Evolutionary conservation across 2,797 vertebrate genomes (phyloP).

Genomic region (Manis javanica): DNA sequence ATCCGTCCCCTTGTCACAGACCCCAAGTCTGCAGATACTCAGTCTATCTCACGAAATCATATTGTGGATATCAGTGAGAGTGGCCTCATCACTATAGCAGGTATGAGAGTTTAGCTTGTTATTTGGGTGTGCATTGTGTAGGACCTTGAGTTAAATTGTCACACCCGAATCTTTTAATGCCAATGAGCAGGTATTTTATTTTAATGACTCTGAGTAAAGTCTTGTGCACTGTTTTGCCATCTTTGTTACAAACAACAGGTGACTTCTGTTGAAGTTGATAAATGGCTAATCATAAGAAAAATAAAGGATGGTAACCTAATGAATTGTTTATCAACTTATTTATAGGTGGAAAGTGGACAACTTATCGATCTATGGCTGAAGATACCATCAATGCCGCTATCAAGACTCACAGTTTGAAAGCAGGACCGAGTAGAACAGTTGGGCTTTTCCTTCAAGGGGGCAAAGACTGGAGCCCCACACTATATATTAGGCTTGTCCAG

Average conservation of each 20-base stretch:
- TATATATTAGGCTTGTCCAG: conserved; percentile 97
- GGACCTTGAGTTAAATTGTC: not conserved
- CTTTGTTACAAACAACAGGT: not conserved
- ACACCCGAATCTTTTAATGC: not conserved
- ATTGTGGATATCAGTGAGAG: conserved; percentile 93
- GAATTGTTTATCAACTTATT: conserved; percentile 35
- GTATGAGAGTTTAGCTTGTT: conserved; percentile 79
- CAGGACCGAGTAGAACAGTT: conserved; percentile 90
- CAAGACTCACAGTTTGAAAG: conserved; percentile 86
- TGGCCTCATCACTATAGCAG: conserved; percentile 96
- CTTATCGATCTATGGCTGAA: conserved; percentile 95
- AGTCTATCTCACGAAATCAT: conserved; percentile 97
- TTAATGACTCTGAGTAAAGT: not conserved
- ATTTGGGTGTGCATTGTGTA: not conserved
- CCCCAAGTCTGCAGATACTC: conserved; percentile 95
- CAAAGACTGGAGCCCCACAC: conserved; percentile 95
- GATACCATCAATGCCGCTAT: conserved; percentile 93
- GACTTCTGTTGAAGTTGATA: not conserved
- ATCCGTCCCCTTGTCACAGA: conserved; percentile 97
- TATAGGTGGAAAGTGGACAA: conserved; percentile 98
- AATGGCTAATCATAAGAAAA: conserved; percentile 27
- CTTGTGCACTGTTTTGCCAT: not conserved
- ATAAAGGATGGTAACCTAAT: not conserved
- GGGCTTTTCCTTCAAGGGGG: conserved; percentile 94
- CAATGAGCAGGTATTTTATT: not conserved